Base-by-base conservation (phyloP, 2,113 vertebrate genomes). In the Tauraco erythrolophus region DNA sequence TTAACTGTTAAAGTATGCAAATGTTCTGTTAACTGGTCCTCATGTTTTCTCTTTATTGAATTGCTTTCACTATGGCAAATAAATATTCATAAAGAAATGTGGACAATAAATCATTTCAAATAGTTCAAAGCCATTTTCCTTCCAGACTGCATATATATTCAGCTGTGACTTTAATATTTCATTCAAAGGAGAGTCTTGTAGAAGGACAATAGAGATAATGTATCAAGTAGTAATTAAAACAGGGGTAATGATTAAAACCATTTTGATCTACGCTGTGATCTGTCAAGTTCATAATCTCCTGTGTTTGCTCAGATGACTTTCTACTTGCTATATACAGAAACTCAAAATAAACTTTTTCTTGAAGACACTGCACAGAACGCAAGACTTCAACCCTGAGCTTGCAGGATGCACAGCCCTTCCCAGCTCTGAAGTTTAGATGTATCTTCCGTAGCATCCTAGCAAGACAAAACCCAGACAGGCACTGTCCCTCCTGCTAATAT, bases 21-120 rank as follows among this genome's bases (percentile, higher is more conserved):
- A 97, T 97, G 39, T 69, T 95, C 75, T 41, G 86, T 96, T 98
- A 97, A 97, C 97, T 88, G 93, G 92, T 95, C 91, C 78, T 95
- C 78, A 61, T 97, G 96, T 94, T 97, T 97, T 96, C 92, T 93
- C 80, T 94, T 97, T 97, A 97, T 96, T 95, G 90, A 97, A 97
- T 97, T 95, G 96, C 94, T 98, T 95, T 97, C 77, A 74, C 78
- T 91, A 60, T 92, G 81, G 84, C 93, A 97, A 97, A 97, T 98
- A 97, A 98, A 97, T 97, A 98, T 98, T 98, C 97, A 97, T 97
- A 97, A 95, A 95, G 95, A 96, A 97, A 91, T 69, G 81, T 74
- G 94, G 95, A 96, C 95, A 97, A 97, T 97, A 96, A 98, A 97
- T 97, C 46, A 96, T 94, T 96, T 96, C 86, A 94, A 96, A 95